A percentile compares a stretch with the other conserved stretches of the same genome.
Evolutionary conservation across 2,113 vertebrate species (phyloP).

Genomic region (Epinephelus fuscoguttatus): DNA sequence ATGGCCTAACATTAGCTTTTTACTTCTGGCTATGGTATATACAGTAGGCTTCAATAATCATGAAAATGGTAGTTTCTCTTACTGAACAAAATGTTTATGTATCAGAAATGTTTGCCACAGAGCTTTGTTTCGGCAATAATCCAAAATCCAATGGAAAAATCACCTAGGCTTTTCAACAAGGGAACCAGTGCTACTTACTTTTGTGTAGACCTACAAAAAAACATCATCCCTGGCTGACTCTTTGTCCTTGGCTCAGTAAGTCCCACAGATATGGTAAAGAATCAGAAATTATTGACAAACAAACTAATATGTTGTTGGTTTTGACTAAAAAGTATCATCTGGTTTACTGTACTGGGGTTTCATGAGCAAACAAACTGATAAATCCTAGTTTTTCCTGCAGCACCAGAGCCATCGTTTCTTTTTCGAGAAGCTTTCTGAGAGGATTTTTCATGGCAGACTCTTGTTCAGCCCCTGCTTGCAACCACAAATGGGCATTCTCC

Average conservation of each 20-base stretch:
- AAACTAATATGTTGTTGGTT: background rate
- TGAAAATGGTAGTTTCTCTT: too few species aligned
- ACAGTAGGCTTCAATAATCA: too few species aligned
- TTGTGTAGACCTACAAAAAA: too few species aligned
- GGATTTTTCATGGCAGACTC: slow-evolving; percentile 66
- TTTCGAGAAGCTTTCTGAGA: slow-evolving; percentile 28
- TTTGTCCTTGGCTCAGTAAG: background rate
- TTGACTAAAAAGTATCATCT: background rate
- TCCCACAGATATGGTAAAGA: background rate
- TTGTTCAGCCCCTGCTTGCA: slow-evolving; percentile 59
- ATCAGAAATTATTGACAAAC: background rate
- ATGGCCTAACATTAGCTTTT: too few species aligned
- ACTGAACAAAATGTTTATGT: too few species aligned
- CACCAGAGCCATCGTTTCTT: slow-evolving; percentile 13
- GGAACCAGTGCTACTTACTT: too few species aligned
- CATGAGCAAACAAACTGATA: slow-evolving; percentile 26
- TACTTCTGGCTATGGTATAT: too few species aligned
- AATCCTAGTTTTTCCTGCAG: slow-evolving; percentile 55
- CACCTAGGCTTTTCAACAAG: too few species aligned
- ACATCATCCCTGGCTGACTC: too few species aligned
- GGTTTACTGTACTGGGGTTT: background rate
- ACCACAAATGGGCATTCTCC: slow-evolving; percentile 66
- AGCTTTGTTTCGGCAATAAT: too few species aligned
- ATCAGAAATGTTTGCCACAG: too few species aligned
- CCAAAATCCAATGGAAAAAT: too few species aligned